Base-by-base conservation (phyloP, 92 coral and sea anemone species). In the Plumapathes pennacea region DNA sequence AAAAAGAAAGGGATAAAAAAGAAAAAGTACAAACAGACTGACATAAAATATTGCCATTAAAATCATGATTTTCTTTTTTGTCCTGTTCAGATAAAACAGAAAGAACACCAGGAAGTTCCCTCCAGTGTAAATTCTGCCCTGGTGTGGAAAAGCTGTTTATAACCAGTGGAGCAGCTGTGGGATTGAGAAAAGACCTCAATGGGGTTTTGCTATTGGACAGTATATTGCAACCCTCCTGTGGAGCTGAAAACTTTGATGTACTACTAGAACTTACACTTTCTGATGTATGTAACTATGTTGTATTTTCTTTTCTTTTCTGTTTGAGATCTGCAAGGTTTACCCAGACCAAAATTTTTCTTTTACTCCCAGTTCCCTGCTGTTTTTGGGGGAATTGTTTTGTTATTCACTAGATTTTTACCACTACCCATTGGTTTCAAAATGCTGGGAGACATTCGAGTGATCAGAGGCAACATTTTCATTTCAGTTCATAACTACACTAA, bases 151-250 rank as follows among this genome's bases (percentile, higher is more conserved):
- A 91, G 64, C 83, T 91, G 36, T 73, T 88, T 25, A 74, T 91
- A 20, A 88, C 86, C 20, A 73, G 88, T 80, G 85, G 92, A 20
- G 65, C 43, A 22, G 73, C 77, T 11, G 85, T 90, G 53, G 97
- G 97, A 12, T 50, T 88, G n/a, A 67, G 97, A 49, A 84, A 82
- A 64, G 97, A 91, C 62, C 76, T 91, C 31, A 91, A 91, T 88
- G 97, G 97, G n/a, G 81, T 91, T 19, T 84, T 88, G 50, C 44
- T 91, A 9, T 81, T 91, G 69, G 90, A 91, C 62, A 88, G 89
- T 57, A 84, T 84, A 27, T 45, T 91, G 46, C 97, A 91, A 53
- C 76, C 94, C 31, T 84, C 97, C 19, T 70, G 77, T 10, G 58
- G 71, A 44, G 89, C 69, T 2, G 74, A 69, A 37, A 54, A 78